A percentile compares a stretch with the other conserved stretches of the same genome.
Evolutionary conservation across 1,140 invertebrate genomes (phyloP).

Genomic region (Scaptodrosophila lebanonensis): DNA sequence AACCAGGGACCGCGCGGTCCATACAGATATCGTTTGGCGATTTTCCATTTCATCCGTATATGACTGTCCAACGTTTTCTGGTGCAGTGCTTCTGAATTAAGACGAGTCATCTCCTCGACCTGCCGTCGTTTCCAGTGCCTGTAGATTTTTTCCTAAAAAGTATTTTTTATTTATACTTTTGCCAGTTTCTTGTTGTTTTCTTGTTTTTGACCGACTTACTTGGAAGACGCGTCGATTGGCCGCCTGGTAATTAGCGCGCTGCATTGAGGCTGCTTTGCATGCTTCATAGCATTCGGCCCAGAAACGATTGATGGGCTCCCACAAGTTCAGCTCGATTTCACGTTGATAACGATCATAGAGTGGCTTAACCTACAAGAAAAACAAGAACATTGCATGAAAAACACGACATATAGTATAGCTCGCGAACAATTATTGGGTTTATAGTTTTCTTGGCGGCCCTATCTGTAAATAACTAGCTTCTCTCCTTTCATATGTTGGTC

Average conservation of each 20-base stretch:
- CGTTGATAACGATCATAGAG: conserved; percentile 78
- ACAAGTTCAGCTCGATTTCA: conserved; percentile 77
- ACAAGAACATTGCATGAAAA: conserved; percentile 2
- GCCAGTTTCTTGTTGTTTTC: neutral
- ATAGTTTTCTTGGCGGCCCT: no score
- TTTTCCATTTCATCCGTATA: conserved; percentile 79
- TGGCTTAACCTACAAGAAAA: conserved; percentile 74
- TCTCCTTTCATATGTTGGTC: no score
- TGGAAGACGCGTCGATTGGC: conserved; percentile 81
- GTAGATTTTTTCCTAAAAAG: conserved; percentile 78
- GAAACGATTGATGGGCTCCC: conserved; percentile 79
- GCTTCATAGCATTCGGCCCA: conserved; percentile 81
- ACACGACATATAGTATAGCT: conserved; percentile 3
- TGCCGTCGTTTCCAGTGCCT: conserved; percentile 78
- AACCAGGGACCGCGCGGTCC: conserved; percentile 81
- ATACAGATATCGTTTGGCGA: conserved; percentile 78
- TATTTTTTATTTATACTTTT: no score
- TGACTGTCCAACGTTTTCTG: conserved; percentile 78
- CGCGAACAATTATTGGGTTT: no score
- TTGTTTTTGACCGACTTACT: conserved; percentile 73
- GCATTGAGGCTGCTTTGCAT: conserved; percentile 80
- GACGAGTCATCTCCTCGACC: conserved; percentile 79
- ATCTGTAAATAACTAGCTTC: no score
- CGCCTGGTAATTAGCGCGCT: conserved; percentile 79
- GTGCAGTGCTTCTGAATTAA: conserved; percentile 78